Conservation (phyloP, 1,140 invertebrate genomes). For the Eriosoma lanigerum region DNA sequence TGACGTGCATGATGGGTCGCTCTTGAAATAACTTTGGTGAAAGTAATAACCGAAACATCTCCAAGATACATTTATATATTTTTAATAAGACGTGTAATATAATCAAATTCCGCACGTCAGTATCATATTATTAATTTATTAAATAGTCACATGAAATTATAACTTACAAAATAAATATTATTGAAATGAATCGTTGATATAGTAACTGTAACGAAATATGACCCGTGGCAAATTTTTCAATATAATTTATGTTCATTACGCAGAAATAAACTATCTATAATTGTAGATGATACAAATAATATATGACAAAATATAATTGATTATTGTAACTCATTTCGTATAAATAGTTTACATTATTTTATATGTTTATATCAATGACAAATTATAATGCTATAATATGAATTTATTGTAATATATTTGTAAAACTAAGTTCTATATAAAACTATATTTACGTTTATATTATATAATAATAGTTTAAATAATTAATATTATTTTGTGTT, state of each 20-base stretch:
- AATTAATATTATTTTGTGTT: neutral
- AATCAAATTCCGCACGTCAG: neutral
- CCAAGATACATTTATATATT: neutral
- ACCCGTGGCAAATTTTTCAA: neutral
- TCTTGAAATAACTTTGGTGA: constrained; percentile 14
- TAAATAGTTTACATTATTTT: too few relatives aligned
- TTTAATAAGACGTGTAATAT: too few relatives aligned
- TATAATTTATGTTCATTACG: neutral
- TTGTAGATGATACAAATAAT: too few relatives aligned
- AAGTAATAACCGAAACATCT: neutral
- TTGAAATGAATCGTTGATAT: neutral
- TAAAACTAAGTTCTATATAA: too few relatives aligned
- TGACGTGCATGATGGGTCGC: neutral
- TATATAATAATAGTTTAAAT: too few relatives aligned
- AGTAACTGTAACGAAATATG: neutral
- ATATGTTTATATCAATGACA: too few relatives aligned
- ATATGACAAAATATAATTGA: too few relatives aligned
- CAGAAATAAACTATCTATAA: neutral
- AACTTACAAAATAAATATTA: neutral
- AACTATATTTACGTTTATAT: too few relatives aligned
- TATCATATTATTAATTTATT: neutral
- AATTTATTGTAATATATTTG: too few relatives aligned
- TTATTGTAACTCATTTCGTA: too few relatives aligned
- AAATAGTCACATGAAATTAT: neutral
- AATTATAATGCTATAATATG: too few relatives aligned